phyloP scores from a whole-genome alignment of 2,113 vertebrate species.

The Limnothrissa miodon region DNA sequence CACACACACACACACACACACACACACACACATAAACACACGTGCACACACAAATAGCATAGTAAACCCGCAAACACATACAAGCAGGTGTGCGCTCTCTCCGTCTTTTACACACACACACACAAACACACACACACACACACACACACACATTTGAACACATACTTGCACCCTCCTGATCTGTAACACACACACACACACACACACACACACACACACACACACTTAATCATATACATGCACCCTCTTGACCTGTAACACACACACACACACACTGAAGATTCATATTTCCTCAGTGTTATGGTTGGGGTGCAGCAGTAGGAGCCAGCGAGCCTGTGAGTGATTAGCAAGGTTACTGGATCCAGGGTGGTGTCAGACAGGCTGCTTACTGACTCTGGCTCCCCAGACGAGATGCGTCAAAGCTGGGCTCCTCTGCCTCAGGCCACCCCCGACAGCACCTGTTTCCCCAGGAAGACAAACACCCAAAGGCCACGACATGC shows the following conservation, averaged over 20 bases:
- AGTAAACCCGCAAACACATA: background rate
- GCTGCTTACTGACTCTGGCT: background rate
- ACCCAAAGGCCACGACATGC: background rate
- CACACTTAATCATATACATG: background rate
- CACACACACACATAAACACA: background rate
- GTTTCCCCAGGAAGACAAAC: slow-evolving; percentile 7
- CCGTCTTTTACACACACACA: background rate
- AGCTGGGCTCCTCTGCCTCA: background rate
- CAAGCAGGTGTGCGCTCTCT: background rate
- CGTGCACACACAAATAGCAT: no score
- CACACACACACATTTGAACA: background rate
- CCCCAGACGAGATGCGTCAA: background rate
- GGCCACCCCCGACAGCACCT: background rate
- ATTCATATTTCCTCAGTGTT: background rate
- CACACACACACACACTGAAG: background rate
- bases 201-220: background rate
- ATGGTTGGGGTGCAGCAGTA: background rate
- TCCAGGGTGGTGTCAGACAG: background rate
- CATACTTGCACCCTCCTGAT: background rate
- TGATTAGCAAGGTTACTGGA: background rate
- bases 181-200: background rate
- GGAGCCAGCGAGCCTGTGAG: background rate
- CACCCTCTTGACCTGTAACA: background rate
- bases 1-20: no score
- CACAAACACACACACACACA: background rate